Evolutionary conservation across 2,888 invertebrate species (phyloP), one percentile per base, ranked within the genome.

Genomic region (Eupithecia exiguata): DNA sequence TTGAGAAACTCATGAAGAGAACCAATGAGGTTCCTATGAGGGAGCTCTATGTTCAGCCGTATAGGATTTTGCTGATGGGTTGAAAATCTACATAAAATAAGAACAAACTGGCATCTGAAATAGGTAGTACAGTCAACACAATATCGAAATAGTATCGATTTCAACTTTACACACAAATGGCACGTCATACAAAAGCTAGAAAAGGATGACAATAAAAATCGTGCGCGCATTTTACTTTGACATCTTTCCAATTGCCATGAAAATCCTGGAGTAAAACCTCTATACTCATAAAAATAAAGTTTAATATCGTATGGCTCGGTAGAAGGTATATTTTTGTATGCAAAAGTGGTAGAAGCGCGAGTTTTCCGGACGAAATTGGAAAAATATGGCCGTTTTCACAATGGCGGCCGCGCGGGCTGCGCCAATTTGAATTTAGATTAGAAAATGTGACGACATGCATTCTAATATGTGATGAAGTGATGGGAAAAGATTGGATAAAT

Each of bases 351-450:
- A 83, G 84, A 82, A 78, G 84, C 83, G 86, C 84, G 87, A 89
- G 89, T 91, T 91, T 90, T 92, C 91, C 91, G 89, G 88, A 84
- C 89, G 89, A 92, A 92, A 92, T 92, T 92, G 92, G 92, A 92
- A 93, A 93, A 93, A 93, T 93, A 92, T 92, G 89, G 90, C 86
- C 89, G 88, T 90, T 90, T 89, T 89, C 90, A 91, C 91, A 90
- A 92, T 90, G 89, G 91, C 88, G 88, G 78, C 84, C 88, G 85
- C 86, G 85, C 84, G 84, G 82, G 83, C 84, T 84, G 86, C 91
- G 89, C 89, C 92, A 92, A 93, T 93, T 93, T 93, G 93, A 93
- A 93, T 93, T 92, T 93, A 93, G 93, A 93, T 93, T 93, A 92
- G 92, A 92, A 92, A 92, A 92, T 92, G 92, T 91, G 91, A 91